Evolutionary conservation across 2,888 invertebrate species (phyloP).

Genomic region (Horisme vitalbata): DNA sequence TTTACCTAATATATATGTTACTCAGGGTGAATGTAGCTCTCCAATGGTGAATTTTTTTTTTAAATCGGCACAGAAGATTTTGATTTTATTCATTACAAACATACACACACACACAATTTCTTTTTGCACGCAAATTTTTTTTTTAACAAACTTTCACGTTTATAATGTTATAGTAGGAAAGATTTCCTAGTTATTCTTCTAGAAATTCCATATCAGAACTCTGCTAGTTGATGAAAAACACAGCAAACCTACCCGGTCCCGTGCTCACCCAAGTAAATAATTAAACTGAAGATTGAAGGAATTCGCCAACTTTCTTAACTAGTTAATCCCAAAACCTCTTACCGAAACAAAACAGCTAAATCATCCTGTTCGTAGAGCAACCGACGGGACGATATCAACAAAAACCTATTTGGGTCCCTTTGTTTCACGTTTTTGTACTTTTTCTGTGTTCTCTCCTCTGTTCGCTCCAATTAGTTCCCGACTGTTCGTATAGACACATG

Average conservation of each 20-base stretch:
- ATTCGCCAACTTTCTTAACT: constrained; percentile 36
- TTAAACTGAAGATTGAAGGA: constrained; percentile 29
- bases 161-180: too few relatives aligned
- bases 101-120: too few relatives aligned
- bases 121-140: too few relatives aligned
- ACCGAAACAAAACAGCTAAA: constrained; percentile 47
- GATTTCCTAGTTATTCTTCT: too few relatives aligned
- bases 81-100: too few relatives aligned
- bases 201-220: too few relatives aligned
- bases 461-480: constrained; percentile 48
- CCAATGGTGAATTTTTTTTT: too few relatives aligned
- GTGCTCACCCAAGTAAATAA: constrained; percentile 28
- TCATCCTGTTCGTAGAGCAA: constrained; percentile 38
- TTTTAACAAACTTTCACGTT: too few relatives aligned
- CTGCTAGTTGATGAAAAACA: too few relatives aligned
- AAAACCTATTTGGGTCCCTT: constrained; percentile 43
- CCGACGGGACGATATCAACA: constrained; percentile 39
- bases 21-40: too few relatives aligned
- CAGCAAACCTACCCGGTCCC: constrained; percentile 2
- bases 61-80: too few relatives aligned
- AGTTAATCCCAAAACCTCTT: constrained; percentile 37
- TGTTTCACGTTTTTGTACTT: constrained; percentile 42
- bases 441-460: constrained; percentile 35
- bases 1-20: too few relatives aligned
- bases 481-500: constrained; percentile 13